Base-by-base conservation (phyloP, 2,113 vertebrate genomes). In the Osmerus eperlanus region DNA sequence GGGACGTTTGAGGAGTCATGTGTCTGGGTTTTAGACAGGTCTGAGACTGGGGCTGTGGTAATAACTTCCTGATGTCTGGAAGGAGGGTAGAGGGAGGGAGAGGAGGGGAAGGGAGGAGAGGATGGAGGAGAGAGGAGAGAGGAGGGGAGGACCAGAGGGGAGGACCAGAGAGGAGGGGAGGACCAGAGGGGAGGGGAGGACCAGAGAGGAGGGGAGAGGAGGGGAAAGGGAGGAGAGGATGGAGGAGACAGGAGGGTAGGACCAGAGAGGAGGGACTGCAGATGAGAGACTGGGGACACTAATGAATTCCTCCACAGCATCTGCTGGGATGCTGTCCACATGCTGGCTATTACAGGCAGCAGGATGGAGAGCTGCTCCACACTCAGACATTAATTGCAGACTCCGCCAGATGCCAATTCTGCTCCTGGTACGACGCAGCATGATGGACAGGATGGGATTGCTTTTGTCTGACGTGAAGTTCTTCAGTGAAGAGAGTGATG, bases 271-370 rank as follows among this genome's bases (percentile, higher is more conserved):
- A 23, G 60, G 60, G 29, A 29, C 29, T 3, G 29, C 29, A 29
- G 29, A 76, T 81, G 81, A 81, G 80, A 74, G 85, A 82, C 83
- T 84, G 67, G 69, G 80, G 81, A 81, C 71, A 75, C 58, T 88
- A 85, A 87, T 86, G 78, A 88, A 88, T 87, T 85, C 77, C 77
- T 78, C 77, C 81, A 77, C 78, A 86, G 84, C 87, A 90, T 89
- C 88, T 91, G 88, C 82, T 70, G 73, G 82, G 81, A 78, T 83
- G 77, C 77, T 82, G 76, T 77, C 81, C 82, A 81, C 82, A 85
- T 80, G 82, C 74, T 75, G 78, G 81, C 87, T 86, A 89, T 87
- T 89, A 89, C 86, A 87, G 77, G 77, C 81, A 32, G 75, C 81
- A 28, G 88, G 85, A 87, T 89, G 78, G 85, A 89, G 76, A 81